These are phyloP conservation scores for Aix galericulata DNA, from an alignment of 2,113 vertebrate genomes.

Conservation along the genomic window DNA sequence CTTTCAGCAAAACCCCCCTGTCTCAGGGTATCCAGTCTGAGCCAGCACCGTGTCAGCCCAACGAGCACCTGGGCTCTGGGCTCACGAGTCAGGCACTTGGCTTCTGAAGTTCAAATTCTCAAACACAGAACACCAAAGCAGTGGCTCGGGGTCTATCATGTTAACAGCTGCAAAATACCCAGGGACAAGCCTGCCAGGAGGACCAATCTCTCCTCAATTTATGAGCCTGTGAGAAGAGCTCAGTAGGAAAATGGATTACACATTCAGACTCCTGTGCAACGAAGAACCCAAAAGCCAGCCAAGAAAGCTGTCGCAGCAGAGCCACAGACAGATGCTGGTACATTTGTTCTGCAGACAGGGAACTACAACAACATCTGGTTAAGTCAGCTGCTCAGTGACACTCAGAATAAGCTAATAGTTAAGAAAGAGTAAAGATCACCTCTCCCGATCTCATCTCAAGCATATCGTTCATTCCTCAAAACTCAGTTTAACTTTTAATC, in stretches of 20 bases:
- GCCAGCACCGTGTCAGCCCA: not conserved
- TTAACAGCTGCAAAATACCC: not conserved
- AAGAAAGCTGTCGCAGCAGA: not conserved
- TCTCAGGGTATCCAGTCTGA: not conserved
- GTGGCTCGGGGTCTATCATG: rapidly evolving
- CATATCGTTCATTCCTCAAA: not conserved
- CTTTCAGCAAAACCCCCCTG: not conserved
- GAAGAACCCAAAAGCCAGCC: not conserved
- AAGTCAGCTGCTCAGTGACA: not conserved
- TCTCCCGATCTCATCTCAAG: not conserved
- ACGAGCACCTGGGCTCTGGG: no score
- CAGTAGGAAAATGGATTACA: not conserved
- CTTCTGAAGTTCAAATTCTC: not conserved
- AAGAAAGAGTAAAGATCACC: not conserved
- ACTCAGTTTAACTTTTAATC: not conserved
- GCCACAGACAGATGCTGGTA: not conserved
- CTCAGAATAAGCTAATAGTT: not conserved
- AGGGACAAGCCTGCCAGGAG: not conserved
- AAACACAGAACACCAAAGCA: rapidly evolving
- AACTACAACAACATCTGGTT: not conserved
- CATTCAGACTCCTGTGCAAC: not conserved
- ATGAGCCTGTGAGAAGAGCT: not conserved
- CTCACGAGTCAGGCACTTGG: not conserved
- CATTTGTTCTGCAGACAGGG: not conserved
- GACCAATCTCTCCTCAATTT: not conserved